phyloP scores from a whole-genome alignment of 2,797 vertebrate species.

The Hoplostethus atlanticus region DNA sequence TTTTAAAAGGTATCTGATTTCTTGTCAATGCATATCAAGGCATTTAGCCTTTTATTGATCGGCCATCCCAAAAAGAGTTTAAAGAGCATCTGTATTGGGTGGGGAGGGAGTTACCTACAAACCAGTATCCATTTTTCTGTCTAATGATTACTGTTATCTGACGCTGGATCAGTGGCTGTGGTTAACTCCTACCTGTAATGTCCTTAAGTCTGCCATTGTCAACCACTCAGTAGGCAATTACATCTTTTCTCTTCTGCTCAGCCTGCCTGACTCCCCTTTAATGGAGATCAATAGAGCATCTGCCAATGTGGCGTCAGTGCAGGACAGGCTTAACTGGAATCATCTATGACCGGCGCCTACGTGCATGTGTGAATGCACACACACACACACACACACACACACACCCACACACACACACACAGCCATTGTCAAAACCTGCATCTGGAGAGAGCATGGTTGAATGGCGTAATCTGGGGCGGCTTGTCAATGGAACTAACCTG shows the following conservation, averaged over 20 bases:
- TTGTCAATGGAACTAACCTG: slow-evolving; percentile 57
- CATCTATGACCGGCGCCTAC: slow-evolving; percentile 71
- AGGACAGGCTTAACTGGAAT: slow-evolving; percentile 73
- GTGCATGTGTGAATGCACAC: slow-evolving; percentile 4
- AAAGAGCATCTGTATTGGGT: slow-evolving; percentile 53
- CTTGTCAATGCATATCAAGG: slow-evolving; percentile 10
- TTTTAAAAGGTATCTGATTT: slow-evolving; percentile 11
- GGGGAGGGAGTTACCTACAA: slow-evolving; percentile 43
- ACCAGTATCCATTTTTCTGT: slow-evolving; percentile 57
- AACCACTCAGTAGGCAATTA: slow-evolving; percentile 78
- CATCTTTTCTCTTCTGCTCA: slow-evolving; percentile 79
- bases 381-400: slow-evolving; percentile 1
- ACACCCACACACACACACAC: neutral
- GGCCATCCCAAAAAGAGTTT: slow-evolving; percentile 36
- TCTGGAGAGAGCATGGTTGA: slow-evolving; percentile 55
- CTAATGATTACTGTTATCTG: slow-evolving; percentile 81
- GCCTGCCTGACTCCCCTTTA: slow-evolving; percentile 80
- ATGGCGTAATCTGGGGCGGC: slow-evolving; percentile 56
- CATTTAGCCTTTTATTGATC: slow-evolving; percentile 22
- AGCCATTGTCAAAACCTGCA: slow-evolving; percentile 41
- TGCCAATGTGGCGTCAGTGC: slow-evolving; percentile 78
- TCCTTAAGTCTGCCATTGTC: slow-evolving; percentile 74
- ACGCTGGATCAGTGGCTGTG: slow-evolving; percentile 73
- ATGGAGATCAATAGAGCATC: slow-evolving; percentile 85
- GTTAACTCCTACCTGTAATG: slow-evolving; percentile 70